phyloP scores from a whole-genome alignment of 2,888 invertebrate genomes.

The Diachrysia chrysitis region DNA sequence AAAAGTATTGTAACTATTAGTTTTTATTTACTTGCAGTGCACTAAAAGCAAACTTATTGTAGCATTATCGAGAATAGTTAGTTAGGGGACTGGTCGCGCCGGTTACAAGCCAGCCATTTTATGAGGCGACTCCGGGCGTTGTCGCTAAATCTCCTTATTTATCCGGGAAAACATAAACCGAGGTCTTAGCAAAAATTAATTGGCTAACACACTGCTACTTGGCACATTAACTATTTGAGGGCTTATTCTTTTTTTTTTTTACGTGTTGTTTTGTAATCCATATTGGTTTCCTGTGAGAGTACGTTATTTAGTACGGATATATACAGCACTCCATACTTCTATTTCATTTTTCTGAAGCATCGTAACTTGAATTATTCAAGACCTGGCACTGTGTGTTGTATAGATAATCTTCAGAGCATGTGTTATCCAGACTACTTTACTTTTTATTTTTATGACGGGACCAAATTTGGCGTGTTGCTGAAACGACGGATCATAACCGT shows the following conservation, averaged over 20 bases:
- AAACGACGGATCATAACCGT: conserved; percentile 86
- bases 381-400: conserved; percentile 60
- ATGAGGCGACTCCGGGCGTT: conserved; percentile 80
- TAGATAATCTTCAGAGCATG: conserved; percentile 74
- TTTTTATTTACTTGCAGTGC: conserved; percentile 11
- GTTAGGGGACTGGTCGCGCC: conserved; percentile 77
- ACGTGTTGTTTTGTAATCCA: conserved; percentile 53
- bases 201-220: conserved; percentile 83
- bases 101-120: conserved; percentile 83
- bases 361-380: conserved; percentile 60
- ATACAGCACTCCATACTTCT: conserved; percentile 35
- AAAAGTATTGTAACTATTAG: conserved; percentile 4
- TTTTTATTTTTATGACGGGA: conserved; percentile 85
- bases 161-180: conserved; percentile 87
- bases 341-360: conserved; percentile 50
- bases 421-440: conserved; percentile 80
- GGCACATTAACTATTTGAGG: conserved; percentile 79
- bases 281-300: conserved; percentile 43
- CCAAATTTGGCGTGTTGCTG: conserved; percentile 85
- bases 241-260: conserved; percentile 77
- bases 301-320: conserved; percentile 36
- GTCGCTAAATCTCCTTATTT: conserved; percentile 88
- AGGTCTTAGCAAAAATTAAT: conserved; percentile 87
- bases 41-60: conserved; percentile 46
- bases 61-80: conserved; percentile 73